These are phyloP conservation scores for Coptodon rendalli DNA, from an alignment of 2,113 vertebrate species.

Conservation along the genomic window DNA sequence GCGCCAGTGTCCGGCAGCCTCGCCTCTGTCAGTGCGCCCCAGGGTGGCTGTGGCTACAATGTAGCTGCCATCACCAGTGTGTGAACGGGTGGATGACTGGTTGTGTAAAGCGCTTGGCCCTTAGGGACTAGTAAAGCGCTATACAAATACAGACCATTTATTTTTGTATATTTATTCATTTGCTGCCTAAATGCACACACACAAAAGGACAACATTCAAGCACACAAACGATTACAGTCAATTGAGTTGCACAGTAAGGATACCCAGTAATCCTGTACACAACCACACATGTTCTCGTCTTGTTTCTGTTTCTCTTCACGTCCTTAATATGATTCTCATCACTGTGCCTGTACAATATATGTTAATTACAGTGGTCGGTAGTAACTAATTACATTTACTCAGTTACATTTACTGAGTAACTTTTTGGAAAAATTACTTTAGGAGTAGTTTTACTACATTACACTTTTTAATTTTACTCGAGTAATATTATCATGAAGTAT, in stretches of 20 bases:
- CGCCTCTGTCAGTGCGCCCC: too few relatives aligned
- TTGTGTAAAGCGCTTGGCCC: too few relatives aligned
- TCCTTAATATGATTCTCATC: not conserved
- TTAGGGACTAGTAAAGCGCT: too few relatives aligned
- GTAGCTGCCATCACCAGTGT: too few relatives aligned
- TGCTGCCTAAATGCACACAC: not conserved
- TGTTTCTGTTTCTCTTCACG: not conserved
- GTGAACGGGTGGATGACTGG: too few relatives aligned
- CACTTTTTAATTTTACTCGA: not conserved
- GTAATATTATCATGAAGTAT: not conserved
- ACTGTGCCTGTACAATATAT: not conserved
- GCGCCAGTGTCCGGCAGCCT: too few relatives aligned
- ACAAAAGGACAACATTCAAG: not conserved
- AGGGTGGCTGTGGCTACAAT: too few relatives aligned
- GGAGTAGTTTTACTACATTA: not conserved
- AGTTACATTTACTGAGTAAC: not conserved
- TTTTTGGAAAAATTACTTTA: not conserved
- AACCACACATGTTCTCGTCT: not conserved
- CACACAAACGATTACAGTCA: not conserved
- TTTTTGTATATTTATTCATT: not conserved
- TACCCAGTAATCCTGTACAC: rapidly evolving
- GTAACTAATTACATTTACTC: not conserved
- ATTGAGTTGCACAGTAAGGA: not conserved
- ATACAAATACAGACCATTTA: not conserved
- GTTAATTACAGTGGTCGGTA: not conserved